A percentile compares a stretch with the other conserved stretches of the same genome.
These are phyloP conservation scores for Eugnorisma glareosa DNA, from an alignment of 2,888 invertebrate species.

Conservation along the genomic window DNA sequence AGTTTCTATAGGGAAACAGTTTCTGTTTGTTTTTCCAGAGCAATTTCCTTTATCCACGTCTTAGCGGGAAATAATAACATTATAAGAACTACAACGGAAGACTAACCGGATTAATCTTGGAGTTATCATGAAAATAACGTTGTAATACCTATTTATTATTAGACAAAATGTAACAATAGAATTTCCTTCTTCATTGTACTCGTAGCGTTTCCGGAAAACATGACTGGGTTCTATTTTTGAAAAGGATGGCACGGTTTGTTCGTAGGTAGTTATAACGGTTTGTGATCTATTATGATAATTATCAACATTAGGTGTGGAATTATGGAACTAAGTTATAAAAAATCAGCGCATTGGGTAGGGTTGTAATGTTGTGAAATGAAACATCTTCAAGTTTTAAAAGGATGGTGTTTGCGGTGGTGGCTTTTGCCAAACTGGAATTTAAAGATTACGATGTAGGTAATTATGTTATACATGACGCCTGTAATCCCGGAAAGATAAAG, in stretches of 20 bases:
- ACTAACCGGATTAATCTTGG: conserved; percentile 23
- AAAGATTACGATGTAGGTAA: neutral
- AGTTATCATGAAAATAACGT: conserved; percentile 9
- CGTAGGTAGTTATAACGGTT: neutral
- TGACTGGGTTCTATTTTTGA: neutral
- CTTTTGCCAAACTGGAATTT: neutral
- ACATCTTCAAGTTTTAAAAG: neutral
- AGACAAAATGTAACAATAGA: neutral
- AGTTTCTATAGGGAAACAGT: neutral
- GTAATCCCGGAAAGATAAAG: neutral
- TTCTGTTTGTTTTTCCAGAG: conserved; percentile 21
- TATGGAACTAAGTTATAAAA: neutral
- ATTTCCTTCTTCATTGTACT: neutral
- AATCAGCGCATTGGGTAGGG: too few relatives aligned
- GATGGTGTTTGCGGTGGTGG: neutral
- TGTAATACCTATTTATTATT: neutral
- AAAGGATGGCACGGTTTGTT: neutral
- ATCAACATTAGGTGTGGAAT: neutral
- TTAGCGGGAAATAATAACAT: conserved; percentile 42
- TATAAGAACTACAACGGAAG: conserved; percentile 16
- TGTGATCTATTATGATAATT: neutral
- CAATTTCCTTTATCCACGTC: conserved; percentile 41
- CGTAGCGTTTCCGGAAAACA: neutral
- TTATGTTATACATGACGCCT: neutral
- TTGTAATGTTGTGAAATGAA: too few relatives aligned